Evolutionary conservation across 2,888 invertebrate species (phyloP).

Genomic region (Chrysotoxum bicinctum): DNA sequence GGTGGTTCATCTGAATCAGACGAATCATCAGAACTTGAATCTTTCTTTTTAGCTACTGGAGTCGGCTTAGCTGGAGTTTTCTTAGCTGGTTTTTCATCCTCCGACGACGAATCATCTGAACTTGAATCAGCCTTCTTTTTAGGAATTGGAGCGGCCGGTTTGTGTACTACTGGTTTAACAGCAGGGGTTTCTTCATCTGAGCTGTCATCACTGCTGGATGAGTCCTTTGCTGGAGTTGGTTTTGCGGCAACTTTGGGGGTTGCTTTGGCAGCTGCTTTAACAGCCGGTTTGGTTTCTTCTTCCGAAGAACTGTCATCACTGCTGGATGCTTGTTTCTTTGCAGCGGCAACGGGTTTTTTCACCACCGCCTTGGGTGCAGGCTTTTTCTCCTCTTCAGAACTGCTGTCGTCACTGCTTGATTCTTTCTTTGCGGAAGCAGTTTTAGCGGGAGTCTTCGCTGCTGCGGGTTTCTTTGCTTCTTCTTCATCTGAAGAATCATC

Average conservation of each 20-base stretch:
- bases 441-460: conserved; percentile 66
- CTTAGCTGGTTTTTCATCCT: conserved; percentile 77
- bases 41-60: conserved; percentile 65
- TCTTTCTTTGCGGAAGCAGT: conserved; percentile 69
- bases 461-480: conserved; percentile 71
- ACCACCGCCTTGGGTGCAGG: conserved; percentile 48
- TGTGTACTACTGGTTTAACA: conserved; percentile 65
- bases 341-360: conserved; percentile 69
- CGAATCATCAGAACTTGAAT: conserved; percentile 71
- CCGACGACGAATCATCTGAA: conserved; percentile 81
- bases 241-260: neutral
- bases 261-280: neutral
- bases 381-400: conserved; percentile 72
- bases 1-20: conserved; percentile 73
- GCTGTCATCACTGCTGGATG: conserved; percentile 75
- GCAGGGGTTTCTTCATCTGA: conserved; percentile 76
- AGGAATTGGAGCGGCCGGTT: conserved; percentile 69
- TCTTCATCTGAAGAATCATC: conserved; percentile 76
- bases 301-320: conserved; percentile 75
- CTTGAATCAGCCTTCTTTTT: conserved; percentile 80
- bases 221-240: conserved; percentile 50
- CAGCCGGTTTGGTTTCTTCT: conserved; percentile 26
- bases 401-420: conserved; percentile 76
- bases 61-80: conserved; percentile 61
- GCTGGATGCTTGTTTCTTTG: conserved; percentile 73